Conservation (phyloP, 2,888 invertebrate genomes). For the Bugula neritina region DNA sequence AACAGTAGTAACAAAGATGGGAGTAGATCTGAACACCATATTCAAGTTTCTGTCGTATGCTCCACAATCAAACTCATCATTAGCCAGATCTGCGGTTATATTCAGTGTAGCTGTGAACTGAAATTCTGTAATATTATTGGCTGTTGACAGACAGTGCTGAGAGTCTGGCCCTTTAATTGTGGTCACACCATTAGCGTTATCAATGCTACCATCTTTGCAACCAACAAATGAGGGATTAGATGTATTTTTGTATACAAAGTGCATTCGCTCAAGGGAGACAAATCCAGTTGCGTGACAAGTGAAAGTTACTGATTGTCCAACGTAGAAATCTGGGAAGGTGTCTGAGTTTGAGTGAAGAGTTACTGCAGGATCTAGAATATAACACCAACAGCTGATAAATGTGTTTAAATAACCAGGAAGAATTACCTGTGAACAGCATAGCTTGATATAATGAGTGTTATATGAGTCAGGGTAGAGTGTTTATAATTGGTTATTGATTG, state of each 20-base stretch:
- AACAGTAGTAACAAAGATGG: no score
- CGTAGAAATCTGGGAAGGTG: background rate
- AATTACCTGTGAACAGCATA: no score
- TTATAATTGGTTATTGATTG: no score
- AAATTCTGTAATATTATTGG: no score
- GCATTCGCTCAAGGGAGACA: background rate
- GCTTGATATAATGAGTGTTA: no score
- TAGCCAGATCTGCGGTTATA: background rate
- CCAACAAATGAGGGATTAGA: background rate
- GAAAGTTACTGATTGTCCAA: background rate
- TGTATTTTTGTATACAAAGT: background rate
- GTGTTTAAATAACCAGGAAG: no score
- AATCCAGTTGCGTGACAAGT: background rate
- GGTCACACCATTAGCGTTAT: no score
- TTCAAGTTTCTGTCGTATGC: background rate
- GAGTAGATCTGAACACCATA: no score
- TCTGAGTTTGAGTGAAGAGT: background rate
- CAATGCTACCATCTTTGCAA: background rate
- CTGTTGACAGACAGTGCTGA: no score
- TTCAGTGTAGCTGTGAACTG: background rate
- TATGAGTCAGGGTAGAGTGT: no score
- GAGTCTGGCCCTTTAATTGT: no score
- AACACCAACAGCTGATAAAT: no score
- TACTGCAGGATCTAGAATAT: background rate
- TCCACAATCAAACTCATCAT: background rate